Percentiles rank a stretch among this genome's conserved stretches.
Conservation (phyloP, 2,888 invertebrate genomes). For the Himalopsyche japonica region DNA sequence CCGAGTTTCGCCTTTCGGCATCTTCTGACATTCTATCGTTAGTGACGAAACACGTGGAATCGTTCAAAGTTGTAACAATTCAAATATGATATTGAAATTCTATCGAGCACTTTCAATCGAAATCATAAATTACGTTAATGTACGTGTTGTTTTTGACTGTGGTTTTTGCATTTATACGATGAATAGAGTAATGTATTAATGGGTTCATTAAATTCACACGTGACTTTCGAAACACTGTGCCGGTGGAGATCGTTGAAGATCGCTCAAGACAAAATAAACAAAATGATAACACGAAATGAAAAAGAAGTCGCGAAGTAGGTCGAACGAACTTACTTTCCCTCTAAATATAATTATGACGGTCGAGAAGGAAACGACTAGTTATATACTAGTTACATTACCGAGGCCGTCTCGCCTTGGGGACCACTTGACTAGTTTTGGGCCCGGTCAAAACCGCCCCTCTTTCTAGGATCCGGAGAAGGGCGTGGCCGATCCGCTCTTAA, state of each 20-base stretch:
- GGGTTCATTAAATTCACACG: too few species aligned
- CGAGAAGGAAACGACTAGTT: not conserved
- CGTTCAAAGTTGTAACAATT: too few species aligned
- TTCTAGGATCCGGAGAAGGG: not conserved
- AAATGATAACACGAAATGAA: not conserved
- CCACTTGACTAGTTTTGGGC: not conserved
- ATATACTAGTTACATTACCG: not conserved
- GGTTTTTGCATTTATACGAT: too few species aligned
- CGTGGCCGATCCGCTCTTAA: not conserved
- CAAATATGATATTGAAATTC: too few species aligned
- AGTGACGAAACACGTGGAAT: too few species aligned
- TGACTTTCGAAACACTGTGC: not conserved
- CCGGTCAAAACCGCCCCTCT: not conserved
- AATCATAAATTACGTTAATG: too few species aligned
- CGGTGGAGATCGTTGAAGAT: not conserved
- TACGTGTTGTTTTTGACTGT: too few species aligned
- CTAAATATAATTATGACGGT: not conserved
- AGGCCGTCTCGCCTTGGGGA: not conserved
- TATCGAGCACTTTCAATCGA: too few species aligned
- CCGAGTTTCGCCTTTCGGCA: too few species aligned
- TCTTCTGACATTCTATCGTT: too few species aligned
- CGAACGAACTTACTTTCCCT: not conserved
- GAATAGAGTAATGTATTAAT: too few species aligned
- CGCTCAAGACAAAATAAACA: not conserved
- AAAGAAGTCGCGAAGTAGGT: not conserved